Conservation (phyloP, 2,888 invertebrate species). For the Apamea epomidion region DNA sequence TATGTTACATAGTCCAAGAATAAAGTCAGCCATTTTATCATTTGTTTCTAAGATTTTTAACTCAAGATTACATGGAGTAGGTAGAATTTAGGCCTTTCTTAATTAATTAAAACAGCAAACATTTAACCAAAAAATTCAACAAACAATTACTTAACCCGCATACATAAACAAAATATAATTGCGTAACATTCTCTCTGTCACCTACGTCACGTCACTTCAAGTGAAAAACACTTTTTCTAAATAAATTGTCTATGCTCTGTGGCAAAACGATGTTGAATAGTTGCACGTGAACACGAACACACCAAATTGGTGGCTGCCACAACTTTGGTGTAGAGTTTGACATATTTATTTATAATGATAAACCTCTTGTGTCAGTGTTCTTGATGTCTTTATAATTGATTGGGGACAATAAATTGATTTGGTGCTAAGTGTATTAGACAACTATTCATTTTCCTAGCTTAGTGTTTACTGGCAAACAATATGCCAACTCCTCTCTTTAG, state of each 20-base stretch:
- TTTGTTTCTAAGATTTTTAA: neutral
- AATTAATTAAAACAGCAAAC: conserved; percentile 13
- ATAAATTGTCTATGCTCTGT: conserved; percentile 46
- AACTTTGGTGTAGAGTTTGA: conserved; percentile 38
- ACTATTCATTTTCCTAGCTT: neutral
- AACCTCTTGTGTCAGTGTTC: conserved; percentile 16
- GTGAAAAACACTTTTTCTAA: conserved; percentile 60
- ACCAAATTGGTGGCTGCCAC: conserved; percentile 40
- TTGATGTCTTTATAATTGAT: conserved; percentile 32
- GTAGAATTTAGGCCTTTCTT: neutral
- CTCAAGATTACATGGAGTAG: conserved; percentile 1
- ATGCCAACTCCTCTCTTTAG: neutral
- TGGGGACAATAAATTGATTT: conserved; percentile 18
- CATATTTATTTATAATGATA: conserved; percentile 35
- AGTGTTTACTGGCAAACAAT: neutral
- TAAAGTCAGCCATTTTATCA: neutral
- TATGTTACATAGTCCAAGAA: neutral
- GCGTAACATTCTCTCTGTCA: conserved; percentile 43
- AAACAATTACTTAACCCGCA: conserved; percentile 22
- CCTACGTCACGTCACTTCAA: conserved; percentile 37
- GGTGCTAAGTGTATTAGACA: neutral
- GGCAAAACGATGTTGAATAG: conserved; percentile 53
- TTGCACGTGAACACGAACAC: conserved; percentile 63
- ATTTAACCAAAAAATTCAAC: conserved; percentile 22
- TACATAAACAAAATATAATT: conserved; percentile 42